A percentile compares a stretch with the other conserved stretches of the same genome.
phyloP scores from a whole-genome alignment of 2,113 vertebrate genomes.

The Myotis brandtii region DNA sequence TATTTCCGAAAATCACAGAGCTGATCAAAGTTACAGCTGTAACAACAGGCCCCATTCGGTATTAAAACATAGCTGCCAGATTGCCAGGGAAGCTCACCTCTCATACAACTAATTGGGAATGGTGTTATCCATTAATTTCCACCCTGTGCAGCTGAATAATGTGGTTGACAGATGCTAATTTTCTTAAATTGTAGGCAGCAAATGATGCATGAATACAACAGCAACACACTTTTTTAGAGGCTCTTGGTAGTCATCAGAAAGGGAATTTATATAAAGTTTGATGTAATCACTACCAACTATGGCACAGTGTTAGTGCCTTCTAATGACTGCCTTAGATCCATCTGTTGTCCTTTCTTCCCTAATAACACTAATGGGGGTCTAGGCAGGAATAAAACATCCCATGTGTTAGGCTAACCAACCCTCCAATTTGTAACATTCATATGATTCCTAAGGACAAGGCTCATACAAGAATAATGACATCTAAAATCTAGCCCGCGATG shows the following conservation, averaged over 20 bases:
- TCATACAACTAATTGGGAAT: constrained; percentile 60
- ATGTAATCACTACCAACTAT: constrained; percentile 68
- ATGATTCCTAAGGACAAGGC: constrained; percentile 33
- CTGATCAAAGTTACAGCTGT: constrained; percentile 33
- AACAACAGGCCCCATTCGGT: constrained; percentile 40
- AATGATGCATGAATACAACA: constrained; percentile 79
- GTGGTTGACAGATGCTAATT: constrained; percentile 81
- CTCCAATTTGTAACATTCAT: constrained; percentile 51
- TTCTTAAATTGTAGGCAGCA: constrained; percentile 81
- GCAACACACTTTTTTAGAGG: constrained; percentile 74
- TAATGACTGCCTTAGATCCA: constrained; percentile 72
- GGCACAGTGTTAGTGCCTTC: constrained; percentile 51
- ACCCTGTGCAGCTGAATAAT: constrained; percentile 70
- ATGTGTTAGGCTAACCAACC: constrained; percentile 61
- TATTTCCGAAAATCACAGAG: constrained; percentile 7
- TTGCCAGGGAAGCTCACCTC: constrained; percentile 68
- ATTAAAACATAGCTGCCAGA: constrained; percentile 65
- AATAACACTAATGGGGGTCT: constrained; percentile 69
- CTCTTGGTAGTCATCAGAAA: constrained; percentile 78
- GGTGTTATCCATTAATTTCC: constrained; percentile 78
- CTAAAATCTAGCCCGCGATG: background rate
- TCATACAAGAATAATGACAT: constrained; percentile 7
- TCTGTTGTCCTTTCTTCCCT: constrained; percentile 55
- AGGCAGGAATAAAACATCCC: constrained; percentile 56
- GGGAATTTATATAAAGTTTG: constrained; percentile 76